Evolutionary conservation across 2,113 vertebrate genomes (phyloP), one percentile per base, ranked within the genome.

Genomic region (Callaeas wilsoni): DNA sequence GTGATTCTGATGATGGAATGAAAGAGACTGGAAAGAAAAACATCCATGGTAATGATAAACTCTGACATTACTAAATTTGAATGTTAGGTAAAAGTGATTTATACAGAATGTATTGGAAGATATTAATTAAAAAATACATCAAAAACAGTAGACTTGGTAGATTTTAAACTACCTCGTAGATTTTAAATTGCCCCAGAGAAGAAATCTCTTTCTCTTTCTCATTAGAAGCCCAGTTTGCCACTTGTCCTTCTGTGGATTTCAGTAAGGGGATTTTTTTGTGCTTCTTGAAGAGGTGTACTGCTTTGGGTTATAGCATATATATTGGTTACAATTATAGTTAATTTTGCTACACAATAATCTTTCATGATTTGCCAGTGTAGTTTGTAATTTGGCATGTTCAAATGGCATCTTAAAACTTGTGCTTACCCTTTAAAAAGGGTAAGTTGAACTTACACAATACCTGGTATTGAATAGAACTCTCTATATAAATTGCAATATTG

Each of bases 1-100:
- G 98, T 3, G 98, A 99, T 89, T 98, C 99, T 60, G 99, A 99
- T n/a, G 97, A 97, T 23, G 98, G 97, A 86, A 60, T 60, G 59
- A 86, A 71, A 56, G 97, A 98, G 35, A 93, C 92, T 18, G 98
- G 97, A 65, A 95, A 94, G 96, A 97, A 95, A 77, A 98, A 87
- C 80, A 59, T 97, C 17, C 74, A 95, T 10, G 98, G 99, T 99
- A 98, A 97, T 80, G 49, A 57, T 73, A 71, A 57, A 74, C 16
- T 87, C 50, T 76, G 76, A 69, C 35, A 69, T 75, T 10, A 6
- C 8, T 91, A 41, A 76, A 33, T 93, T n/a, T 89, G 21, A 80
- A 14, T 67, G 49, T 85, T 92, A 64, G 22, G 13, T 63, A 84
- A 57, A 85, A 65, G 74, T 69, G 50, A 73, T 69, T 68, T 59